Conservation (phyloP, 2,113 vertebrate genomes). For the Tragelaphus buxtoni region DNA sequence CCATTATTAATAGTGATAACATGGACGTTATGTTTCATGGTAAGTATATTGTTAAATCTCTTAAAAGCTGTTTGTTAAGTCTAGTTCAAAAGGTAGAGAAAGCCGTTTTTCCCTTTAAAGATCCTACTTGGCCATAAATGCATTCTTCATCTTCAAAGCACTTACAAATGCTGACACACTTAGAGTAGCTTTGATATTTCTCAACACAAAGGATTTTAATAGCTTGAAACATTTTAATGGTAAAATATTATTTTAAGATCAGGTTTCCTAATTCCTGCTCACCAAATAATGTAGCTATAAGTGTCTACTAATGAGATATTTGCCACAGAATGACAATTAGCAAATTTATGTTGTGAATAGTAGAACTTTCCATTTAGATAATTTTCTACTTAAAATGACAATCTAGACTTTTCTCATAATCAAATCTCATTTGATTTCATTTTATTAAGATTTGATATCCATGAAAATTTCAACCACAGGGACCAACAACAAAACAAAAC, state of each 20-base stretch:
- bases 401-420: conserved; percentile 22
- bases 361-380: conserved; percentile 26
- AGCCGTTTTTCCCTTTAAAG: not conserved
- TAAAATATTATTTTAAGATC: conserved; percentile 46
- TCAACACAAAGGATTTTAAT: not conserved
- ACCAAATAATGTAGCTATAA: not conserved
- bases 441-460: not conserved
- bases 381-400: conserved; percentile 22
- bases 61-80: not conserved
- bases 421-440: conserved; percentile 26
- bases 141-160: conserved; percentile 29
- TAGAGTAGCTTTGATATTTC: not conserved
- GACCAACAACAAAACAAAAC: not conserved
- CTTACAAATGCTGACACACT: conserved; percentile 15
- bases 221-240: conserved; percentile 7
- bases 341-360: conserved; percentile 34
- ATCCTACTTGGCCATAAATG: not conserved
- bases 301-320: not conserved
- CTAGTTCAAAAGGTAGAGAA: not conserved
- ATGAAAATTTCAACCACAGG: conserved; percentile 11
- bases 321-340: conserved; percentile 27
- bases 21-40: not conserved
- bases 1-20: not conserved
- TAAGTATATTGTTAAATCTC: conserved; percentile 13
- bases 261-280: not conserved